A percentile compares a stretch with the other conserved stretches of the same genome.
Evolutionary conservation across 2,888 invertebrate species (phyloP).

Genomic region (Uropetala carovei): DNA sequence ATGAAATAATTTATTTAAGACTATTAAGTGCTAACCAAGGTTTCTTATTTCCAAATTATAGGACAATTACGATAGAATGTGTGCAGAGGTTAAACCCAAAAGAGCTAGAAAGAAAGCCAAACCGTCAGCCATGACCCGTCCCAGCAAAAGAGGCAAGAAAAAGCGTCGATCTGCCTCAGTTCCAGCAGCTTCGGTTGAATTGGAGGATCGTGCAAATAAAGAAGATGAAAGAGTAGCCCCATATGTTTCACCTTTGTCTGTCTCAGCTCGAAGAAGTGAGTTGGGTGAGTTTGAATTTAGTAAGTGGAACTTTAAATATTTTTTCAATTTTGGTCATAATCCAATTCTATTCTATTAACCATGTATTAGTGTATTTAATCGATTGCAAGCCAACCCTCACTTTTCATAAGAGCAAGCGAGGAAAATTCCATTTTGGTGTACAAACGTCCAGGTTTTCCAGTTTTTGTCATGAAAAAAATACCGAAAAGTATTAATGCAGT

Average conservation of each 20-base stretch:
- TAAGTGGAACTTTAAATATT: no score
- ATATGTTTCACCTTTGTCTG: slow-evolving; percentile 43
- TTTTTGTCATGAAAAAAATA: no score
- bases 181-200: slow-evolving; percentile 49
- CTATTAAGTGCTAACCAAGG: no score
- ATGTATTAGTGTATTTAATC: no score
- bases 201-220: slow-evolving; percentile 16
- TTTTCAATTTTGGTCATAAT: not conserved
- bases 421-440: no score
- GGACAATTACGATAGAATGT: slow-evolving; percentile 89
- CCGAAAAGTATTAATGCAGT: no score
- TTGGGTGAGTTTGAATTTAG: slow-evolving; percentile 80
- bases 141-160: slow-evolving; percentile 79
- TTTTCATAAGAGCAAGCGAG: no score
- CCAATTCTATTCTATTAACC: not conserved
- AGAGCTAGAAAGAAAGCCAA: slow-evolving; percentile 82
- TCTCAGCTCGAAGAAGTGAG: slow-evolving; percentile 72
- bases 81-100: slow-evolving; percentile 86
- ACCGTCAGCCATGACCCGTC: slow-evolving; percentile 75
- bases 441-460: no score
- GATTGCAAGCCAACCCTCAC: no score
- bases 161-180: slow-evolving; percentile 71
- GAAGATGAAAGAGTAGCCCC: slow-evolving; percentile 21
- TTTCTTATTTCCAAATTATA: slow-evolving; percentile 71
- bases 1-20: no score